These are phyloP conservation scores for Labeo catla DNA, from an alignment of 2,113 vertebrate genomes.

Conservation along the genomic window DNA sequence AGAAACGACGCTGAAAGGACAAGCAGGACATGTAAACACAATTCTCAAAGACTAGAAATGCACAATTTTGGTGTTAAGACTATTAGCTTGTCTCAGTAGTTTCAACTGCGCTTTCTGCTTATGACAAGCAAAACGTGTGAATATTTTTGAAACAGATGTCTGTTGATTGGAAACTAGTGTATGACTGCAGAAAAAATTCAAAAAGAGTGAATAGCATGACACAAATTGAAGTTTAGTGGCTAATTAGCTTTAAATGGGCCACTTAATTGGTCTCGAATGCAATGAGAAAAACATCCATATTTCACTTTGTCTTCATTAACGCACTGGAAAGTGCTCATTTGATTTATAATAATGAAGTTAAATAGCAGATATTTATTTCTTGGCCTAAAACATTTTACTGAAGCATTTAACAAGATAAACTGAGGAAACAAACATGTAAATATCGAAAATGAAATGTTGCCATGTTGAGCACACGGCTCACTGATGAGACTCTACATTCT, in stretches of 20 bases:
- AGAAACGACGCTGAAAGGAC: not conserved
- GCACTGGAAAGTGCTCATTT: constrained; percentile 61
- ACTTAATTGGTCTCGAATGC: constrained; percentile 72
- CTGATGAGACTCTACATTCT: constrained; percentile 36
- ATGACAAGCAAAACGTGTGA: constrained; percentile 8
- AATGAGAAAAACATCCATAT: constrained; percentile 76
- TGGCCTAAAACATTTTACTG: constrained; percentile 46
- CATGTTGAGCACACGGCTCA: constrained; percentile 41
- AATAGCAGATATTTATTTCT: constrained; percentile 62
- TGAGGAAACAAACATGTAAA: constrained; percentile 57
- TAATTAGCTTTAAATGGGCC: constrained; percentile 78
- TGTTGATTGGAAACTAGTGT: constrained; percentile 56
- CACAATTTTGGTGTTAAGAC: not conserved
- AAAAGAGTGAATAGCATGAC: constrained; percentile 71
- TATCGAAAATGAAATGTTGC: constrained; percentile 51
- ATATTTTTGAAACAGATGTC: constrained; percentile 59
- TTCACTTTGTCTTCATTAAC: constrained; percentile 79
- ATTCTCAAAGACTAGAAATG: constrained; percentile 10
- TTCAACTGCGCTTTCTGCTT: not conserved
- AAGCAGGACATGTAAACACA: not conserved
- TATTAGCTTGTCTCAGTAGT: constrained; percentile 9
- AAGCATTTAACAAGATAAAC: constrained; percentile 52
- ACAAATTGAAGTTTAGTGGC: constrained; percentile 75
- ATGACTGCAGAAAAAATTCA: constrained; percentile 57
- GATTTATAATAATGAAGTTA: constrained; percentile 67